Evolutionary conservation across 2,797 vertebrate species (phyloP).

Genomic region (Bradypodion ventrale): DNA sequence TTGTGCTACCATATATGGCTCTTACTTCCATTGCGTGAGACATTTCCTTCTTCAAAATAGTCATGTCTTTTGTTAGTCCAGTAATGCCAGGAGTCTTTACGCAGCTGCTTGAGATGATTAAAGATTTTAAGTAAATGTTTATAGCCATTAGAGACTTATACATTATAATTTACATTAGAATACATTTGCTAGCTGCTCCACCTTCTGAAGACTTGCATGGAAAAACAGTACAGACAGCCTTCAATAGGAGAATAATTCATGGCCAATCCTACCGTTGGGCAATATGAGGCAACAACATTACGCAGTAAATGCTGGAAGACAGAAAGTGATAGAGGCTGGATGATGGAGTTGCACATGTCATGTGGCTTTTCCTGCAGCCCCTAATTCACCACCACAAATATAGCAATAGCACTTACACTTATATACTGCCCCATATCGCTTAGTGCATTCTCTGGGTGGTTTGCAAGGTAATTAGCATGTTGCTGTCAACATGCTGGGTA

Average conservation of each 20-base stretch:
- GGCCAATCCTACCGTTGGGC: neutral
- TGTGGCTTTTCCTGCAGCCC: too few species aligned
- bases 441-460: too few species aligned
- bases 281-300: neutral
- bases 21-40: neutral
- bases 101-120: neutral
- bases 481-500: too few species aligned
- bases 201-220: neutral
- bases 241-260: neutral
- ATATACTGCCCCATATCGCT: too few species aligned
- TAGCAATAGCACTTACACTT: too few species aligned
- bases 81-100: neutral
- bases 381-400: too few species aligned
- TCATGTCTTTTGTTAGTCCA: neutral
- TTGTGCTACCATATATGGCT: conserved; percentile 11
- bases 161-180: neutral
- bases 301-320: neutral
- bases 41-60: neutral
- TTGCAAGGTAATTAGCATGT: too few species aligned
- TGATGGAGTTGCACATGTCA: too few species aligned
- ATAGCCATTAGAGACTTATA: neutral
- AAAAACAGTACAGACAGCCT: neutral
- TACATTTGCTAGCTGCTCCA: neutral
- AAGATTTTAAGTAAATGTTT: neutral
- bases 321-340: neutral